These are phyloP conservation scores for Holothuria scabra DNA, from an alignment of 53 echinoderm and acorn worm species.

Conservation along the genomic window DNA sequence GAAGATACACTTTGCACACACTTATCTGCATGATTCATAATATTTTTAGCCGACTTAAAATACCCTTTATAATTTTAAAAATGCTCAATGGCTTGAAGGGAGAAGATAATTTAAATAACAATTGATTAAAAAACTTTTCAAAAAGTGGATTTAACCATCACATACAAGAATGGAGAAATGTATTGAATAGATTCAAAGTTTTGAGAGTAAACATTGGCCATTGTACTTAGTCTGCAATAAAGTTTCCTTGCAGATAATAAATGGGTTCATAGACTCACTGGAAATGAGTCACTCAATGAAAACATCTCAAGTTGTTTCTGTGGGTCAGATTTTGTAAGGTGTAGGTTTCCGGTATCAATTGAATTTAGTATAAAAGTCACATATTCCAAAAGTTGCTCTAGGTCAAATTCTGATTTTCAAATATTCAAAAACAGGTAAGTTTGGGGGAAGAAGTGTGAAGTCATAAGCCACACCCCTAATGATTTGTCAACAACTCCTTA, in stretches of 20 bases:
- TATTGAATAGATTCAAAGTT: neutral
- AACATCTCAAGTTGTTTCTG: slow-evolving; percentile 37
- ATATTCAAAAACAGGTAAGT: neutral
- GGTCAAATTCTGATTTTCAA: neutral
- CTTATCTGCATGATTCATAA: no score
- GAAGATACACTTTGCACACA: no score
- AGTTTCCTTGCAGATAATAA: slow-evolving; percentile 21
- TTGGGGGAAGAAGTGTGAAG: neutral
- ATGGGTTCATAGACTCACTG: slow-evolving; percentile 9
- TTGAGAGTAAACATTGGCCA: slow-evolving; percentile 47
- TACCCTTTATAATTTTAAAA: no score
- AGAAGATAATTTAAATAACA: slow-evolving; percentile 8
- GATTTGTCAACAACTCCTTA: slow-evolving; percentile 34
- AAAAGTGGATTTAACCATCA: neutral
- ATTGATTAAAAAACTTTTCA: neutral
- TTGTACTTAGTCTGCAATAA: slow-evolving; percentile 25
- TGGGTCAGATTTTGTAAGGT: slow-evolving; percentile 31
- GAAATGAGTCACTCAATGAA: slow-evolving; percentile 44
- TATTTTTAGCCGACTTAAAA: no score
- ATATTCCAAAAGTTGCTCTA: neutral
- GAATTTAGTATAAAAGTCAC: slow-evolving; percentile 47
- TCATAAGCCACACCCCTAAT: slow-evolving; percentile 24
- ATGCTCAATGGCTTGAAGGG: neutral
- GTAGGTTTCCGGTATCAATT: slow-evolving; percentile 47
- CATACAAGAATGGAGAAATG: slow-evolving; percentile 1